A percentile compares a stretch with the other conserved stretches of the same genome.
These are phyloP conservation scores for Macrophya alboannulata DNA, from an alignment of 2,888 invertebrate genomes.

Conservation along the genomic window DNA sequence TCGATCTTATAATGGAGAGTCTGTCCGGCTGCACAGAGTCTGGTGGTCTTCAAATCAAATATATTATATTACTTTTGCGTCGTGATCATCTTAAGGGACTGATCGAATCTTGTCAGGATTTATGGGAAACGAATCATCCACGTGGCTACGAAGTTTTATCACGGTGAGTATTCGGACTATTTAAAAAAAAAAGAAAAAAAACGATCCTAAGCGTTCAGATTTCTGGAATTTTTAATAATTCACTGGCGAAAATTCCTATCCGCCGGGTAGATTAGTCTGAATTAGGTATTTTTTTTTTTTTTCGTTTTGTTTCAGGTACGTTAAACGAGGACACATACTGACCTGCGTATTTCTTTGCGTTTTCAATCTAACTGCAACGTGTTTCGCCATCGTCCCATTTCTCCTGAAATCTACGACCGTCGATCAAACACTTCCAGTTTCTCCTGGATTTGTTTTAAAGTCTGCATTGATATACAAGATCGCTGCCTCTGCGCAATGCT, in stretches of 20 bases:
- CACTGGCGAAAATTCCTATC: not conserved
- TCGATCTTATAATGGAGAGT: slow-evolving; percentile 32
- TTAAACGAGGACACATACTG: slow-evolving; percentile 16
- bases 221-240: not conserved
- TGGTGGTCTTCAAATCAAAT: slow-evolving; percentile 25
- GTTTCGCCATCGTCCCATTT: slow-evolving; percentile 18
- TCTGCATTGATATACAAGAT: not conserved
- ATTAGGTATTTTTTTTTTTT: not conserved
- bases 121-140: slow-evolving; percentile 45
- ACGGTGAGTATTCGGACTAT: not conserved
- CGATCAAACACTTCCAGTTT: not conserved
- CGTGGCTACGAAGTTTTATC: slow-evolving; percentile 41
- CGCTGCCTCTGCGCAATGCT: not conserved
- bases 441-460: slow-evolving; percentile 14
- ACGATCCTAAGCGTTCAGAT: not conserved
- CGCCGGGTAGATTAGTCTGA: not conserved
- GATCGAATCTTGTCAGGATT: slow-evolving; percentile 42
- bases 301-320: not conserved
- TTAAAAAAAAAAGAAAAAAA: not conserved
- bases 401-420: not conserved
- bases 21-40: slow-evolving; percentile 2
- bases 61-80: slow-evolving; percentile 17
- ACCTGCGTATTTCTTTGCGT: slow-evolving; percentile 1
- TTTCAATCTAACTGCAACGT: not conserved
- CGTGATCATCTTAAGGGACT: slow-evolving; percentile 2